Evolutionary conservation across 2,113 vertebrate species (phyloP).

Genomic region (Reinhardtius hippoglossoides): DNA sequence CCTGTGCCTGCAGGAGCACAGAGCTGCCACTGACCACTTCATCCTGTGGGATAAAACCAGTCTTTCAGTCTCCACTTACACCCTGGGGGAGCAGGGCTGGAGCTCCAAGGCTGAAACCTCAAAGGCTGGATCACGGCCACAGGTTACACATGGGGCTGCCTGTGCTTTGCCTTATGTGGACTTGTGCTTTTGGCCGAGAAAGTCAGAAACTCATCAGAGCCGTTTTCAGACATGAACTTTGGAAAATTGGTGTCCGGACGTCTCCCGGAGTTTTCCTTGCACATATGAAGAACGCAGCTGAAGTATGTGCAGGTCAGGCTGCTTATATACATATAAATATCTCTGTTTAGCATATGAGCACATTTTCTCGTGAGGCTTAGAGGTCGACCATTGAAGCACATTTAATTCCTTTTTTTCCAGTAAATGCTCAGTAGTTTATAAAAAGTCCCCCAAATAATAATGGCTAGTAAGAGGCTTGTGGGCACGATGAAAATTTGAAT

Average conservation of each 20-base stretch:
- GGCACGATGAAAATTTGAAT: conserved; percentile 23
- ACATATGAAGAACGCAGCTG: no score
- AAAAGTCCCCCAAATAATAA: background rate
- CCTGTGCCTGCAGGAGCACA: conserved; percentile 50
- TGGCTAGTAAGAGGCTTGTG: background rate
- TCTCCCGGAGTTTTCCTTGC: background rate
- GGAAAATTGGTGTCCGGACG: background rate
- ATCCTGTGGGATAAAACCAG: conserved; percentile 73
- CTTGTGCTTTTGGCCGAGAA: conserved; percentile 1
- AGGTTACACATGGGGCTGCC: conserved; percentile 29
- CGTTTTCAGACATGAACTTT: background rate
- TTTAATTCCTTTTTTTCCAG: background rate
- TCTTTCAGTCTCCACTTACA: conserved; percentile 59
- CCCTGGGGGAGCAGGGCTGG: conserved; percentile 34
- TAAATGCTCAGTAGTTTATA: background rate
- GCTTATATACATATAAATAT: conserved; percentile 4
- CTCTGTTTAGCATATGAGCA: background rate
- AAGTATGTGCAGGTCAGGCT: no score
- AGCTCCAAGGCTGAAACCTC: conserved; percentile 48
- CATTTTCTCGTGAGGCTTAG: background rate
- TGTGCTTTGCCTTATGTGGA: background rate
- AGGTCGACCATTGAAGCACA: background rate
- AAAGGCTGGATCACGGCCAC: conserved; percentile 41
- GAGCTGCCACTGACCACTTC: conserved; percentile 73
- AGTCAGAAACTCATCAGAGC: background rate